phyloP scores from a whole-genome alignment of 1,140 invertebrate genomes.

The Parasteatoda tepidariorum region DNA sequence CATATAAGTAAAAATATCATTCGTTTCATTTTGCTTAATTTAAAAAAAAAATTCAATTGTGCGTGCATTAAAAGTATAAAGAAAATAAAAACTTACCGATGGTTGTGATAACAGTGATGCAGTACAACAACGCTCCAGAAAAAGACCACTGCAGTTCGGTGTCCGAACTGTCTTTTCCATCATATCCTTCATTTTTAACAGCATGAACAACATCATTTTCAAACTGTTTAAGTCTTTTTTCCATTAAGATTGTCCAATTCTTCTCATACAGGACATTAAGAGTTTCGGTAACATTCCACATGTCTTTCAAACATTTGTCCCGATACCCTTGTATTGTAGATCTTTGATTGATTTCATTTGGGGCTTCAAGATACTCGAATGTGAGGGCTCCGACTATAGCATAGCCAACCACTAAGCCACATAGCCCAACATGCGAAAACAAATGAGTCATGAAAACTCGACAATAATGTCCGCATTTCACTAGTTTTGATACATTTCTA shows the following conservation, averaged over 20 bases:
- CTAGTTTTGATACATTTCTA: slow-evolving; percentile 23
- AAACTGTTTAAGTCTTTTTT: slow-evolving; percentile 80
- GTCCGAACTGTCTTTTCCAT: slow-evolving; percentile 77
- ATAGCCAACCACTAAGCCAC: slow-evolving; percentile 92
- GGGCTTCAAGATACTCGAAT: slow-evolving; percentile 87
- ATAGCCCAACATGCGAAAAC: slow-evolving; percentile 87
- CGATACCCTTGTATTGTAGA: slow-evolving; percentile 61
- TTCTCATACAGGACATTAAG: slow-evolving; percentile 82
- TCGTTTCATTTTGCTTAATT: no score
- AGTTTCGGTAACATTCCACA: slow-evolving; percentile 81
- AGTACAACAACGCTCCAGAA: slow-evolving; percentile 82
- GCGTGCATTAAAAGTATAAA: no score
- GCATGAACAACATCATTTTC: slow-evolving; percentile 81
- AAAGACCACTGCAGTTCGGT: slow-evolving; percentile 80
- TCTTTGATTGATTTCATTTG: slow-evolving; percentile 71
- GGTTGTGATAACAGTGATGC: slow-evolving; percentile 85
- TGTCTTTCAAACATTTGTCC: slow-evolving; percentile 64
- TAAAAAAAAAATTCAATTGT: no score
- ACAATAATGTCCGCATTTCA: slow-evolving; percentile 65
- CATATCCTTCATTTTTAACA: slow-evolving; percentile 80
- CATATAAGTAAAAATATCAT: no score
- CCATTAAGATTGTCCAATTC: slow-evolving; percentile 79
- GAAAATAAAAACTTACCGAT: slow-evolving; percentile 75
- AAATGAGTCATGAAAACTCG: slow-evolving; percentile 69
- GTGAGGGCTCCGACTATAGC: slow-evolving; percentile 93